Evolutionary conservation across 2,888 invertebrate species (phyloP), one percentile per base, ranked within the genome.

Genomic region (Schizaphis graminum): DNA sequence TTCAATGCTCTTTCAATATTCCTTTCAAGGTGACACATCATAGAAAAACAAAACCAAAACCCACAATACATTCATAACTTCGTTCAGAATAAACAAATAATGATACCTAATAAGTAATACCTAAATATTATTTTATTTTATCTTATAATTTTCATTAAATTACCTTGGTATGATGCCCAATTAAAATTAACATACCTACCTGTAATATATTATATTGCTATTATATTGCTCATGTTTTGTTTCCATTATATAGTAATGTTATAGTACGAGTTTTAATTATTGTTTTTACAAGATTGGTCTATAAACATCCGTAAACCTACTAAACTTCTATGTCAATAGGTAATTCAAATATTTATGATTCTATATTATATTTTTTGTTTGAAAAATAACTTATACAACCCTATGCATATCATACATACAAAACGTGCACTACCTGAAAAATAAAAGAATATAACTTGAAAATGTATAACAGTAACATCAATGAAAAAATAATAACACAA

Each of bases 401-500:
- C 47, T 90, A 35, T 61, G 10, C 7, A 35, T 53, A 87, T 13
- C 89, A 89, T 16, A 53, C 84, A 3, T 35, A 91, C 44, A 91
- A 44, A 91, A 47, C 24, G 85, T 35, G 57, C 85, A 56, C n/a
- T 85, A 24, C 61, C 86, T 91, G 24, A 47, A 91, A 91, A 91
- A 86, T 57, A 91, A 91, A 91, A 2, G 24, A 91, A 91, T 91
- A 77, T 3, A 35, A 35, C 77, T 35, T 77, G 5, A 3, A 77
- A 90, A 53, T 53, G 8, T 28, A 91, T 84, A 91, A 5, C 53
- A 53, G 13, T 35, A 87, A 87, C 16, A 87, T 16, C 26, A 61
- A 49, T 41, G 88, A 53, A 88, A 92, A 77, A 92, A 92, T 53
- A 92, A 92, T 35, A 92, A 92, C 88, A 92, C 92, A 53, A 88